Evolutionary conservation across 2,113 vertebrate genomes (phyloP).

Genomic region (Dendrocopos noguchii): DNA sequence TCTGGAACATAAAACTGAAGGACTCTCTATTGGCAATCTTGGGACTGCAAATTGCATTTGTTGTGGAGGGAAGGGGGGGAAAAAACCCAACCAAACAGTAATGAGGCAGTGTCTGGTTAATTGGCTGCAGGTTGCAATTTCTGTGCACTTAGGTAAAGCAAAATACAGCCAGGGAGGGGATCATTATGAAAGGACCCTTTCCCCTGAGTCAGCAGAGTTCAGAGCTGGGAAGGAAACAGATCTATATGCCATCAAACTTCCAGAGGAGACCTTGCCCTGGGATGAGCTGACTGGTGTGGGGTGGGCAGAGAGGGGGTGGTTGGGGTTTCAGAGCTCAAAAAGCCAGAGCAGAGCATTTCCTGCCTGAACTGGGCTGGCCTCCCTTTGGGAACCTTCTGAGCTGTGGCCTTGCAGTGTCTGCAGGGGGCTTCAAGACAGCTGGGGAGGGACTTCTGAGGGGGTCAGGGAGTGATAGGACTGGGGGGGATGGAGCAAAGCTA

Average conservation of each 20-base stretch:
- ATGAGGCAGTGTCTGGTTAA: conserved; percentile 50
- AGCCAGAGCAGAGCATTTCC: background rate
- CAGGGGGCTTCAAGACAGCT: background rate
- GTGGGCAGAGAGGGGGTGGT: background rate
- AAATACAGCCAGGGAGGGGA: conserved; percentile 48
- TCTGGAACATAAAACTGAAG: background rate
- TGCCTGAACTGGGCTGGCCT: background rate
- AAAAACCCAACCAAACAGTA: background rate
- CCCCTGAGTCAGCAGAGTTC: conserved; percentile 62
- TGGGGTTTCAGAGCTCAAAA: background rate
- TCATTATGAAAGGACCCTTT: conserved; percentile 42
- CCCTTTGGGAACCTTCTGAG: background rate
- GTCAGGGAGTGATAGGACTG: too few species aligned
- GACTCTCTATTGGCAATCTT: conserved; percentile 25
- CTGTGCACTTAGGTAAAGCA: conserved; percentile 57
- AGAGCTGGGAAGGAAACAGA: conserved; percentile 18
- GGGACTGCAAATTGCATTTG: conserved; percentile 60
- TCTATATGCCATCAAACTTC: conserved; percentile 54
- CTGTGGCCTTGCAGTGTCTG: background rate
- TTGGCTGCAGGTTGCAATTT: conserved; percentile 65
- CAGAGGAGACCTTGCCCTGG: background rate
- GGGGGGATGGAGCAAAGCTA: too few species aligned
- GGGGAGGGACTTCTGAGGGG: too few species aligned
- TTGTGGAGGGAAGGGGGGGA: background rate
- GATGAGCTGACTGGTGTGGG: background rate